A percentile compares a stretch with the other conserved stretches of the same genome.
Evolutionary conservation across 2,888 invertebrate genomes (phyloP).

Genomic region (Drepana falcataria): DNA sequence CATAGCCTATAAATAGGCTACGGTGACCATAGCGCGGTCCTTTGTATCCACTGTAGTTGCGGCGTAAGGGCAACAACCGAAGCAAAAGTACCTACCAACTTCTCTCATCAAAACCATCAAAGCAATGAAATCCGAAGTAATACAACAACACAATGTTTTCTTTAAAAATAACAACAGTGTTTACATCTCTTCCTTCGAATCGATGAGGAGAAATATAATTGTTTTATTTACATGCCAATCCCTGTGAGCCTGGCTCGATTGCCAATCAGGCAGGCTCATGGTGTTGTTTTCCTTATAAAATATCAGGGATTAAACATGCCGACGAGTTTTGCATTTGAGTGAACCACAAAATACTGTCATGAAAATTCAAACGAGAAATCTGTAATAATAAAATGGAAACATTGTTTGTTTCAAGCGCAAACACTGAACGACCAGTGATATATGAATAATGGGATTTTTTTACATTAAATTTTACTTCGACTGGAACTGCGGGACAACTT

Average conservation of each 20-base stretch:
- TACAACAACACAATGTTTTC: not conserved
- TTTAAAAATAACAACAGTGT: not conserved
- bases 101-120: no score
- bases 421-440: no score
- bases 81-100: no score
- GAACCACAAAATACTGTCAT: not conserved
- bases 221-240: not conserved
- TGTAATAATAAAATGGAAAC: no score
- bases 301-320: not conserved
- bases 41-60: no score
- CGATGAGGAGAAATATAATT: not conserved
- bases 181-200: not conserved
- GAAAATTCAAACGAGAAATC: not conserved
- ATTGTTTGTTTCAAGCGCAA: no score
- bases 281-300: not conserved
- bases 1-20: no score
- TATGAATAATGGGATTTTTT: no score
- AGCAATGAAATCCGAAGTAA: not conserved
- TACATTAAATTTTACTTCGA: no score
- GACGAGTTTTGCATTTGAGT: not conserved
- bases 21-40: no score
- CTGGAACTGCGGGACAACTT: no score
- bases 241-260: not conserved
- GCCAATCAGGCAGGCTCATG: constrained; percentile 1
- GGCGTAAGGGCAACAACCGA: no score